A percentile compares a stretch with the other conserved stretches of the same genome.
Conservation (phyloP, 2,797 vertebrate species). For the Sebastes hopkinsi region DNA sequence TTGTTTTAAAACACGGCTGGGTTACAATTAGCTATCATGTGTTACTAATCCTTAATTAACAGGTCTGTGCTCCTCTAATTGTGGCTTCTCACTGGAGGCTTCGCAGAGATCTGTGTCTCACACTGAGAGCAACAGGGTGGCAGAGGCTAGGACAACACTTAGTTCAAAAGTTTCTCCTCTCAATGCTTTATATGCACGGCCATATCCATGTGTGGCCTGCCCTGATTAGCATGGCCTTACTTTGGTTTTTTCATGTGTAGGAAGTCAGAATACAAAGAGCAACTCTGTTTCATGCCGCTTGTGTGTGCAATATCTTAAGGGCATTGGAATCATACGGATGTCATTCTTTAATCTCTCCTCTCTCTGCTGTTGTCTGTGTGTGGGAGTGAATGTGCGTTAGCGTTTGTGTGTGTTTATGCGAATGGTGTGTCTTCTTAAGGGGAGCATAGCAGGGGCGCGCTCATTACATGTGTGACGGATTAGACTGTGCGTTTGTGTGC, state of each 20-base stretch:
- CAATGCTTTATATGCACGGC: not conserved
- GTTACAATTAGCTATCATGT: slow-evolving; percentile 6
- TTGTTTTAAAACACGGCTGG: slow-evolving; percentile 3
- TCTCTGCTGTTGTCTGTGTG: not conserved
- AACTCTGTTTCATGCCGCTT: slow-evolving; percentile 10
- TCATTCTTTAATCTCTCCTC: slow-evolving; percentile 2
- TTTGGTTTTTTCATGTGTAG: not conserved
- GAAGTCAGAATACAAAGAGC: slow-evolving; percentile 15
- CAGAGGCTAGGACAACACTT: not conserved
- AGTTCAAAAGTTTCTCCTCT: not conserved
- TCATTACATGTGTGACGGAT: slow-evolving; percentile 69
- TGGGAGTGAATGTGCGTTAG: slow-evolving; percentile 6
- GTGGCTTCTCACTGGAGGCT: not conserved
- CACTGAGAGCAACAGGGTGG: not conserved
- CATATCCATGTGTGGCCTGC: not conserved
- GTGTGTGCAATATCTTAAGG: slow-evolving; percentile 22
- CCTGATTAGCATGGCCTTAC: not conserved
- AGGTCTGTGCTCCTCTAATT: slow-evolving; percentile 22
- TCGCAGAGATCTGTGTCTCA: not conserved
- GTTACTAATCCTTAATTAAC: slow-evolving; percentile 55
- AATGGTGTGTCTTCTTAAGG: slow-evolving; percentile 22
- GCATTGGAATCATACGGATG: slow-evolving; percentile 31
- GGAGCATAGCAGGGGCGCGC: slow-evolving; percentile 28
- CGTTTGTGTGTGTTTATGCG: not conserved
- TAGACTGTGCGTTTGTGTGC: slow-evolving; percentile 37